Evolutionary conservation across 2,797 vertebrate species (phyloP), one percentile per base, ranked within the genome.

Genomic region (Anas capensis): DNA sequence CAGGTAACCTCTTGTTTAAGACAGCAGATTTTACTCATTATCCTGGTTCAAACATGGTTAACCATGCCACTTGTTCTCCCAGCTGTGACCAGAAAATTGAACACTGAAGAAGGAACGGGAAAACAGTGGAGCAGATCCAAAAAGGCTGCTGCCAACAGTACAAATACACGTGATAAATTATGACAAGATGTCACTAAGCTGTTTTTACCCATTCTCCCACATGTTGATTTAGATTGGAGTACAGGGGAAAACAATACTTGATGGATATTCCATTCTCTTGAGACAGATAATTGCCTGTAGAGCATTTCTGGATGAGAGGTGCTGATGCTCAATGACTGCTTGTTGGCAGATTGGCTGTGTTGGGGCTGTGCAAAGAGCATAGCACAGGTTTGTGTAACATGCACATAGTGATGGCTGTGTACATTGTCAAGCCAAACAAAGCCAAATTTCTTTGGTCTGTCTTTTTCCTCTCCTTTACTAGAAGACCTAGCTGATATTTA

Each of bases 21-120:
- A 86, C 36, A 93, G 46, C 12, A 14, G 36, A 21, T 82, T 87
- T 90, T 90, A 53, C 60, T 64, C 34, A 51, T 77, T 88, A 26
- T 78, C 70, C n/a, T 61, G 82, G 60, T 91, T 83, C 61, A 71
- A 54, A 57, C 49, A 38, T 86, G 78, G 57, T 75, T 71, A 91
- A 86, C 57, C 1, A 3, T 61, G 44, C 57, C 81, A 27, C 65
- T 93, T 78, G 44, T 93, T 75, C 85, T 83, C 44, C 71, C 70
- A 51, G 62, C 34, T 88, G 72, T 69, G 65, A 78, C 36, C 11
- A 2, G 85, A 57, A 90, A 86, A 86, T n/a, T 62, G 70, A 95
- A 62, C 57, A 92, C 51, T 2, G 6, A 40, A 72, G 36, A 68
- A 88, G 26, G 78, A 84, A 71, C 31, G 33, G 61, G 72, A 78